Conservation (phyloP, 2,888 invertebrate species). For the Cryptophagus acutangulus region DNA sequence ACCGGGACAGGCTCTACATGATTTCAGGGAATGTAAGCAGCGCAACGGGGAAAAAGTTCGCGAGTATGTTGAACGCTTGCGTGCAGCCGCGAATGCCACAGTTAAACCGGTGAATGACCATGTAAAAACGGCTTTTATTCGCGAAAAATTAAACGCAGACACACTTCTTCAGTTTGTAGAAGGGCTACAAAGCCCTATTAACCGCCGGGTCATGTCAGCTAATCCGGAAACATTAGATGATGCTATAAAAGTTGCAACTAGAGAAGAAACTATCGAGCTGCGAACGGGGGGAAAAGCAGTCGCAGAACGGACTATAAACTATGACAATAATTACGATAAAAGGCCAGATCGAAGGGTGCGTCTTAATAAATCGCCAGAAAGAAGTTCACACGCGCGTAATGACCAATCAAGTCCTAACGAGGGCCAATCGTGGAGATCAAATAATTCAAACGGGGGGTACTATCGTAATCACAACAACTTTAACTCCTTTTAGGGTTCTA, state of each 20-base stretch:
- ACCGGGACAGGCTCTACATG: neutral
- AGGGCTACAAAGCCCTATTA: neutral
- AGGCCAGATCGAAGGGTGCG: too few relatives aligned
- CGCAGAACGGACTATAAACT: neutral
- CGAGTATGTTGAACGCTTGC: neutral
- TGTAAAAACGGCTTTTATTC: neutral
- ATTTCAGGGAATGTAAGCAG: constrained; percentile 2
- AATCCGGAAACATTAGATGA: neutral
- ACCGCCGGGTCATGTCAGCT: neutral
- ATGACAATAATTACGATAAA: neutral
- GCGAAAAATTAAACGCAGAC: neutral
- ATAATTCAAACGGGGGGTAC: too few relatives aligned
- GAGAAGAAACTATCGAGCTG: neutral
- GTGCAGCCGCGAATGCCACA: neutral
- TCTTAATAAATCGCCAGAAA: too few relatives aligned
- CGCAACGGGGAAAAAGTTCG: neutral
- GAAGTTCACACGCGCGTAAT: too few relatives aligned
- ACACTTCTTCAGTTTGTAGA: neutral
- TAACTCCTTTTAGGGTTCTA: too few relatives aligned
- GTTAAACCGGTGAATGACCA: too few relatives aligned
- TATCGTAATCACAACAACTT: too few relatives aligned
- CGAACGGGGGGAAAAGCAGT: neutral
- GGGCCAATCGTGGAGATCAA: too few relatives aligned
- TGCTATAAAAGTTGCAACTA: neutral
- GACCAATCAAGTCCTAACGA: too few relatives aligned